Evolutionary conservation across 2,888 invertebrate genomes (phyloP), one percentile per base, ranked within the genome.

Genomic region (Stegana nigrithorax): DNA sequence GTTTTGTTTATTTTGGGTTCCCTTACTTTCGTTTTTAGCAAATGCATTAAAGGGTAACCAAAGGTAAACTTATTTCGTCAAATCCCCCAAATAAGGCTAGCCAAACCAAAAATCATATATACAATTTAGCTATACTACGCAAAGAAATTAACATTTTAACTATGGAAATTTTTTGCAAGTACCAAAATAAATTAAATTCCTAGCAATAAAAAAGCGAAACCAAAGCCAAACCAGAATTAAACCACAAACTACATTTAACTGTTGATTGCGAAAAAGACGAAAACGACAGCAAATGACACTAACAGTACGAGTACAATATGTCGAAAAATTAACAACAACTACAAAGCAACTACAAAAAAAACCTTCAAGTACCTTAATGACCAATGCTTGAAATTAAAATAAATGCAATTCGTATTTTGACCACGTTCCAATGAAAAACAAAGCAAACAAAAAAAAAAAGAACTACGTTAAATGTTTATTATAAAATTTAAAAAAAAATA

Each of bases 381-480:
- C 60, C 64, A 61, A 50, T 50, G 62, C 57, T 53, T 60, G 61
- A 66, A 59, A 63, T 65, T 44, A 44, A 27, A 58, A 44, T 44
- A 21, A 42, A 45, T 29, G 29, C 25, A 23, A 62, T 14, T 68
- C 56, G 70, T 68, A 73, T 73, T 70, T 72, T 68, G 66, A 58
- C 64, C 74, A 72, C 74, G 74, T 73, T 73, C 50, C 67, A 66
- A 62, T 62, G 60, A 70, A 67, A 72, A 14, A 27, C n/a, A 47
- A 47, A 8, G 3, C 8, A 32, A 32, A 32, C 32, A 42, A 42
- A 2, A 42, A 7, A 42, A 1, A 2, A 45, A n/a, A 19, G 23
- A 19, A 36, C 53, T 73, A 73, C 72, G 66, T 73, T 69, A 70
- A 67, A 72, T 72, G 72, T 73, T 72, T 73, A 73, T 73, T 73